Evolutionary conservation across 2,888 invertebrate genomes (phyloP).

Genomic region (Carterocephalus palaemon): DNA sequence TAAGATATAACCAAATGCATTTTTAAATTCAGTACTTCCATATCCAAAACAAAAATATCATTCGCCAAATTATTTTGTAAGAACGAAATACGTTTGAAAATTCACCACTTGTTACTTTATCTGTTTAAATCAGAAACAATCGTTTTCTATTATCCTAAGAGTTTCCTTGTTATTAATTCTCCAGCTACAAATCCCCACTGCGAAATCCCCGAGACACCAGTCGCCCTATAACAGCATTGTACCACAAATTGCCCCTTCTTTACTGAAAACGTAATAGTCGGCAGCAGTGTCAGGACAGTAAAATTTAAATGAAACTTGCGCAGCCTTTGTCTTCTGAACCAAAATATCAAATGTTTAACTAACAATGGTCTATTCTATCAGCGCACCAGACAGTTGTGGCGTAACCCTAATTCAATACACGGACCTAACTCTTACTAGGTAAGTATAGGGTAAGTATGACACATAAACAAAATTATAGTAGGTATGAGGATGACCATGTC

Average conservation of each 20-base stretch:
- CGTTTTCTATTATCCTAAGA: constrained; percentile 42
- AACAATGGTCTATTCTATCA: constrained; percentile 51
- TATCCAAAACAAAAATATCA: no score
- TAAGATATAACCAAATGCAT: no score
- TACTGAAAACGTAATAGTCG: constrained; percentile 35
- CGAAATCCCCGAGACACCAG: constrained; percentile 28
- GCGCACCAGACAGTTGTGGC: constrained; percentile 6
- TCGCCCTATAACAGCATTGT: constrained; percentile 38
- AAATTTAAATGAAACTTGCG: constrained; percentile 52
- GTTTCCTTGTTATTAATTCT: constrained; percentile 42
- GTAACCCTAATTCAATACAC: no score
- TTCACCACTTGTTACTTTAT: background rate
- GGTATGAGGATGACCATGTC: no score
- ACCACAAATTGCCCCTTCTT: constrained; percentile 52
- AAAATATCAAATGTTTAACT: constrained; percentile 28
- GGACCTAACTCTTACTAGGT: no score
- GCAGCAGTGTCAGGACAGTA: constrained; percentile 44
- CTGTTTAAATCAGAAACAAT: constrained; percentile 37
- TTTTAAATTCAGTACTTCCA: no score
- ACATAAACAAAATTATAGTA: no score
- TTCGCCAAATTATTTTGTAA: no score
- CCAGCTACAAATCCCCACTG: constrained; percentile 30
- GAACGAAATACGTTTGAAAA: background rate
- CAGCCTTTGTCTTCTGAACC: constrained; percentile 41
- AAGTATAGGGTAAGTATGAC: no score